phyloP scores from a whole-genome alignment of 2,113 vertebrate species.

The Bucco capensis region DNA sequence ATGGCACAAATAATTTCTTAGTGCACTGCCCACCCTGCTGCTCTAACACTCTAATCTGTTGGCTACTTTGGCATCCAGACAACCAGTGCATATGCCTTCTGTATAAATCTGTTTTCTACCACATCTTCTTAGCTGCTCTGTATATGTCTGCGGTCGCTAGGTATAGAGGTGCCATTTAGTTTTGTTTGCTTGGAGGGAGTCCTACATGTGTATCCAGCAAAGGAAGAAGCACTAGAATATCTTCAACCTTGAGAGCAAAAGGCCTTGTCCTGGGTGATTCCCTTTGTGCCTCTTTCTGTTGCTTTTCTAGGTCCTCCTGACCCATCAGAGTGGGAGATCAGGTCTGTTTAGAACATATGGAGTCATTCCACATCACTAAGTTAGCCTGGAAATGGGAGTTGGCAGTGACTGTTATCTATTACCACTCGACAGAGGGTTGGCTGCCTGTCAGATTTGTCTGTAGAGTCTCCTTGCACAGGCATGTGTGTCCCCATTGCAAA shows the following conservation, averaged over 20 bases:
- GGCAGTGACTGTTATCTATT: slow-evolving; percentile 54
- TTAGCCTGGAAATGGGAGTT: slow-evolving; percentile 52
- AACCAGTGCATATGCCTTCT: not conserved
- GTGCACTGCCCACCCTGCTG: not conserved
- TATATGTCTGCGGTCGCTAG: not conserved
- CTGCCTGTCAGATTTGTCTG: slow-evolving; percentile 47
- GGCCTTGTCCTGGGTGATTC: not conserved
- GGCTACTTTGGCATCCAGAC: not conserved
- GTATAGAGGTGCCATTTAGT: not conserved
- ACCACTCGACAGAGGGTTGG: slow-evolving; percentile 47
- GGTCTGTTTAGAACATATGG: slow-evolving; percentile 39
- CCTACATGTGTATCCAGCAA: not conserved
- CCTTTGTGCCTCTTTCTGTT: not conserved
- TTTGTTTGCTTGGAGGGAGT: not conserved
- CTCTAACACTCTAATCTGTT: not conserved
- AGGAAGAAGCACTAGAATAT: not conserved
- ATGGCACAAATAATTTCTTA: not conserved
- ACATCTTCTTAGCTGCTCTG: not conserved
- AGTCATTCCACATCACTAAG: slow-evolving; percentile 58
- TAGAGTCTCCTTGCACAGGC: slow-evolving; percentile 36
- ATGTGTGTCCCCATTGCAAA: slow-evolving; percentile 19
- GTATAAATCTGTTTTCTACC: not conserved
- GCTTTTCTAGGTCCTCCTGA: not conserved
- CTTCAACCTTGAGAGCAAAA: not conserved
- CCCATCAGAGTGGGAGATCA: not conserved